Percentiles rank a stretch among this genome's conserved stretches.
Conservation (phyloP, 2,797 vertebrate species). For the Glossophaga mutica region DNA sequence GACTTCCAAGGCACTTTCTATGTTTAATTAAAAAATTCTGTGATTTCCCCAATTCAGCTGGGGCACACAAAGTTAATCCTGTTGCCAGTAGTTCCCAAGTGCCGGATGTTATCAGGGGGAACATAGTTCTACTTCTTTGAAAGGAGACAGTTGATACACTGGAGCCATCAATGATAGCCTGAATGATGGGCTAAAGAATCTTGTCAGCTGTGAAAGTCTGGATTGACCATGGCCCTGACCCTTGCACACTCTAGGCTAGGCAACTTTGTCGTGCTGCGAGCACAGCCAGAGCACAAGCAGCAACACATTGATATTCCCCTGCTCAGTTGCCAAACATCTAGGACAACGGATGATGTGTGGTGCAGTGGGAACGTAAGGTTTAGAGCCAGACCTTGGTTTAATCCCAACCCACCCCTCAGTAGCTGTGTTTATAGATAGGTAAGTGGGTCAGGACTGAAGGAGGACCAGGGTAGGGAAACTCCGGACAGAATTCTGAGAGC, state of each 20-base stretch:
- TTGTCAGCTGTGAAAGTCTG: not conserved
- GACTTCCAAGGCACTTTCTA: not conserved
- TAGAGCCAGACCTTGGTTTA: not conserved
- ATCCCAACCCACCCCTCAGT: not conserved
- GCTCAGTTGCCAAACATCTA: not conserved
- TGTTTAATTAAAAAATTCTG: not conserved
- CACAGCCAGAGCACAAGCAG: not conserved
- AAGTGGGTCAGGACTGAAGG: not conserved
- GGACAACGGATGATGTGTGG: not conserved
- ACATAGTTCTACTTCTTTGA: not conserved
- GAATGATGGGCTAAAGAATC: not conserved
- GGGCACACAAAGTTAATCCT: not conserved
- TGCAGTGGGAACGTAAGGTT: not conserved
- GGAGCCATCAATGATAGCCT: not conserved
- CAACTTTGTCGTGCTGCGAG: not conserved
- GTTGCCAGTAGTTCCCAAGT: not conserved
- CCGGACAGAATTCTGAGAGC: not conserved
- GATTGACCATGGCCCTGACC: not conserved
- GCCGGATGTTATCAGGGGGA: not conserved
- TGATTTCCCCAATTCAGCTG: not conserved
- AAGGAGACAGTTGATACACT: not conserved
- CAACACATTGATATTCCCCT: not conserved
- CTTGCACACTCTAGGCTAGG: not conserved
- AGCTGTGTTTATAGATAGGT: not conserved
- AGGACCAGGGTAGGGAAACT: not conserved